Base-by-base conservation (phyloP, 2,113 vertebrate species). In the Embiotoca jacksoni region DNA sequence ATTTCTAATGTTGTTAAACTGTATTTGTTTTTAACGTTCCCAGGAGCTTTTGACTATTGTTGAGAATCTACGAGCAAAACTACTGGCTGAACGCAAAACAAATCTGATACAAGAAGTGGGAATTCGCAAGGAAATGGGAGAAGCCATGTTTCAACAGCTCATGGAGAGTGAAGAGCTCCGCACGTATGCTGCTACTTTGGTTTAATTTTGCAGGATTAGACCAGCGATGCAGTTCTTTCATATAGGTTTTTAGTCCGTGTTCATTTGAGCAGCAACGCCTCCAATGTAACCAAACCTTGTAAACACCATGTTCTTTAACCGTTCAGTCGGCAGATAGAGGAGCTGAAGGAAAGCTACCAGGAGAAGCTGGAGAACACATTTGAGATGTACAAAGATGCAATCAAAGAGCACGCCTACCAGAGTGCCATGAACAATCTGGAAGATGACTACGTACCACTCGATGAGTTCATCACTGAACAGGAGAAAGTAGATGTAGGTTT, bases 41-140 rank as follows among this genome's bases (percentile, higher is more conserved):
- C 31, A 95, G 95, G 94, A 96, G 36, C 88, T 96, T 5, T 47
- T 97, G 75, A 93, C 75, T 78, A 88, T 95, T 71, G 92, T 95
- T 10, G 96, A 96, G 72, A 94, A 69, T 49, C 85, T 97, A 3
- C 93, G 92, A 63, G 72, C 91, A 6, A 96, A 95, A 81, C 89
- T 97, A 6, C 61, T 94, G 80, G 91, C 85, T 14, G 96, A 97
- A 91, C 94, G 93, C 9, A 93, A 89, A 46, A 94, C 89, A 61
- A 97, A 96, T 72, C 91, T 97, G 30, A 74, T 95, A 2, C 94
- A 96, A 88, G 96, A 98, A 85, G 92, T 96, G 36, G 95, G 95
- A 86, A 97, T 98, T 33, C 96, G 97, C 30, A 95, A 93, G 74
- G 96, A 97, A 81, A 97, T 98, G 96, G 96, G 96, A 35, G 94